Conservation (phyloP, 2,888 invertebrate species). For the Pyrocoelia pectoralis region DNA sequence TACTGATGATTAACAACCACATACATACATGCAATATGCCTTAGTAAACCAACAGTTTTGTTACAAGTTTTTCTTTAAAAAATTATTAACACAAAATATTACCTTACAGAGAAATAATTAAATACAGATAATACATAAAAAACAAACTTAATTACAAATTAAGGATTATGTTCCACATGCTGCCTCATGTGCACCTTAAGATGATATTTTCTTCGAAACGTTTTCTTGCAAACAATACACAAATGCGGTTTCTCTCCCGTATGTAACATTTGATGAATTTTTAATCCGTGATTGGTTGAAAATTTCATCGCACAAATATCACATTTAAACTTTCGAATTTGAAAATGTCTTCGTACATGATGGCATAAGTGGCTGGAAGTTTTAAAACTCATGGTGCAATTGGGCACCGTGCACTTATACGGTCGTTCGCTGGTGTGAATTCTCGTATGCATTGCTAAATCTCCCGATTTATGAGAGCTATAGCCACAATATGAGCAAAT, state of each 20-base stretch:
- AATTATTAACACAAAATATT: no score
- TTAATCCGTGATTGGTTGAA: constrained; percentile 42
- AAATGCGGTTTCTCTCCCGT: constrained; percentile 43
- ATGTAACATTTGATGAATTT: constrained; percentile 45
- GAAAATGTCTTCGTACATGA: constrained; percentile 42
- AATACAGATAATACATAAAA: not conserved
- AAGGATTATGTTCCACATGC: constrained; percentile 27
- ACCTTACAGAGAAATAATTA: not conserved
- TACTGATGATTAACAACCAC: no score
- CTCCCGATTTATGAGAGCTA: constrained; percentile 41
- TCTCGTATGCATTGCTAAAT: constrained; percentile 45
- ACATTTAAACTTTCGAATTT: constrained; percentile 43
- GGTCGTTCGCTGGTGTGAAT: constrained; percentile 45
- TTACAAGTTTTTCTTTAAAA: no score
- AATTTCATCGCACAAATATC: constrained; percentile 40
- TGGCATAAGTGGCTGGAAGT: constrained; percentile 44
- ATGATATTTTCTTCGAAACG: constrained; percentile 44
- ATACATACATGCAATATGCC: no score
- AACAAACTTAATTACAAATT: not conserved
- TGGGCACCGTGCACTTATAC: constrained; percentile 44
- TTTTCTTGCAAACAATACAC: constrained; percentile 42
- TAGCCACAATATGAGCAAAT: constrained; percentile 44
- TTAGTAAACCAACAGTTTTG: no score
- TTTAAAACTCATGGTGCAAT: constrained; percentile 43
- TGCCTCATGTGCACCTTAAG: constrained; percentile 44